Evolutionary conservation across 2,888 invertebrate species (phyloP).

Genomic region (Nemotelus nigrinus): DNA sequence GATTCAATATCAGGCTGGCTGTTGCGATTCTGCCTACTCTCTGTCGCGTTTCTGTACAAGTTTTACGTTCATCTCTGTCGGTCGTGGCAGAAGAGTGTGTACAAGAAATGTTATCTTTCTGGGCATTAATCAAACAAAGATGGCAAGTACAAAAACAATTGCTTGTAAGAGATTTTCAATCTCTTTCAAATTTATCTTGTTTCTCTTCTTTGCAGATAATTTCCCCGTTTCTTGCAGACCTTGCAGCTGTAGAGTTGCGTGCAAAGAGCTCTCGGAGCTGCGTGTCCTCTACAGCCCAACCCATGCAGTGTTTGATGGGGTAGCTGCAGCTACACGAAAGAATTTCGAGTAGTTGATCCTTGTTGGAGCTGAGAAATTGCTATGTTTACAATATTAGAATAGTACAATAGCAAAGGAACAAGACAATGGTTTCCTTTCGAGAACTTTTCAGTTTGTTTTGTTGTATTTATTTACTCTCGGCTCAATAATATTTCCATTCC

Average conservation of each 20-base stretch:
- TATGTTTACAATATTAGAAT: too few species aligned
- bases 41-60: slow-evolving; percentile 30
- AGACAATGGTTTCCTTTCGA: slow-evolving; percentile 15
- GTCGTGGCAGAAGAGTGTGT: not conserved
- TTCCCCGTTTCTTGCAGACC: slow-evolving; percentile 18
- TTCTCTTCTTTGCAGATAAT: slow-evolving; percentile 15
- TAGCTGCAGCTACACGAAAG: not conserved
- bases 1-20: slow-evolving; percentile 17
- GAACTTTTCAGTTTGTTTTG: slow-evolving; percentile 7
- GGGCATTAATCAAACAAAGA: too few species aligned
- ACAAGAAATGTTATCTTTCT: too few species aligned
- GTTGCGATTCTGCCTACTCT: slow-evolving; percentile 38
- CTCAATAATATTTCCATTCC: not conserved
- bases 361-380: too few species aligned
- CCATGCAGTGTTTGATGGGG: not conserved
- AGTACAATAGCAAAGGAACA: not conserved
- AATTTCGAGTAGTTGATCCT: not conserved
- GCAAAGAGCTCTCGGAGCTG: not conserved
- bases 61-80: not conserved
- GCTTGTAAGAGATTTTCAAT: too few species aligned
- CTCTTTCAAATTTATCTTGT: too few species aligned
- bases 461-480: slow-evolving; percentile 1
- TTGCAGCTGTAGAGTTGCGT: slow-evolving; percentile 4
- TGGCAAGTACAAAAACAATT: too few species aligned
- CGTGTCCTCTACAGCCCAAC: not conserved